Evolutionary conservation across 2,797 vertebrate species (phyloP).

Genomic region (Myripristis jacobus): DNA sequence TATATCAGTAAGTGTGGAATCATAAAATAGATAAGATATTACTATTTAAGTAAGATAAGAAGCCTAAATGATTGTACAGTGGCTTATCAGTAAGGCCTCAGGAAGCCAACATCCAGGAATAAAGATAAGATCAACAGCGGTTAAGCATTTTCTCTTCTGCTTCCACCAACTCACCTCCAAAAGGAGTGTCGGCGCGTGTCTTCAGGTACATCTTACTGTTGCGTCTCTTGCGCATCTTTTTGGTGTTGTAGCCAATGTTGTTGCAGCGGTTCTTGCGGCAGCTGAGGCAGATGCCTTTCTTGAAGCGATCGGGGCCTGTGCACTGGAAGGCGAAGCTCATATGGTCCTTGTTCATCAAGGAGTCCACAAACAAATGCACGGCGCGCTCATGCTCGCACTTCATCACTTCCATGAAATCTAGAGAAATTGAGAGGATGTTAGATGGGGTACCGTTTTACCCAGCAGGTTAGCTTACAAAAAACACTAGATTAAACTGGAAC

Average conservation of each 20-base stretch:
- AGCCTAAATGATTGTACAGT: not conserved
- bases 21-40: conserved; percentile 1
- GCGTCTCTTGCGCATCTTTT: conserved; percentile 87
- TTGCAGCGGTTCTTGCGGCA: conserved; percentile 97
- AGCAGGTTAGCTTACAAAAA: too few relatives aligned
- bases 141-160: not conserved
- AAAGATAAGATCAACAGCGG: not conserved
- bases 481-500: not conserved
- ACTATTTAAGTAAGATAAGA: conserved; percentile 3
- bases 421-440: not conserved
- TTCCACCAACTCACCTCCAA: conserved; percentile 84
- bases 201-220: conserved; percentile 97
- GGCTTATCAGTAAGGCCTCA: conserved; percentile 26
- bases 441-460: not conserved
- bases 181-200: conserved; percentile 93
- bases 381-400: conserved; percentile 95
- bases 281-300: conserved; percentile 97
- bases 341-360: conserved; percentile 92
- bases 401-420: conserved; percentile 90
- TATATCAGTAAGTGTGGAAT: not conserved
- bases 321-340: conserved; percentile 94
- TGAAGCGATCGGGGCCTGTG: conserved; percentile 90
- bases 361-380: conserved; percentile 95
- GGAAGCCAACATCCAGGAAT: not conserved
- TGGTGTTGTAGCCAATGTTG: conserved; percentile 92